Conservation (phyloP, 2,113 vertebrate genomes). For the Percina caprodes region DNA sequence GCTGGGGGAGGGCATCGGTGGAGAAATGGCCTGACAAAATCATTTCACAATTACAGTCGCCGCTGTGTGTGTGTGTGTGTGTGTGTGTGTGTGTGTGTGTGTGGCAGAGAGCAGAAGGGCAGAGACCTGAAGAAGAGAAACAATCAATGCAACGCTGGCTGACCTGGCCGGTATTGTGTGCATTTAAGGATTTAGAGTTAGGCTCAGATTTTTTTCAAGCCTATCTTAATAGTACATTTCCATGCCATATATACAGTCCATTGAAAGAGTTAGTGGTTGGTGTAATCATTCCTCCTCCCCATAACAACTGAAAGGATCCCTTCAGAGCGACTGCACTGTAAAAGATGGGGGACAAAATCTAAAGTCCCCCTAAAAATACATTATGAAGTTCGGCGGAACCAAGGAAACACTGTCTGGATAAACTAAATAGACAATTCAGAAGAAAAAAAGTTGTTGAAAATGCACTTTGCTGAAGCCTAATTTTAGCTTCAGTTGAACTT, state of each 20-base stretch:
- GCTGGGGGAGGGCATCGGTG: background rate
- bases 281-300: background rate
- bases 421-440: too few species aligned
- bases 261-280: background rate
- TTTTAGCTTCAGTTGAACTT: too few species aligned
- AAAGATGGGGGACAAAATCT: background rate
- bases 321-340: background rate
- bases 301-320: background rate
- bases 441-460: too few species aligned
- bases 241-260: background rate
- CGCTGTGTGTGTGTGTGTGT: background rate
- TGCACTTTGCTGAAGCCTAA: too few species aligned
- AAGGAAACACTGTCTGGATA: too few species aligned
- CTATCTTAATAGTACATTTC: background rate
- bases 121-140: background rate
- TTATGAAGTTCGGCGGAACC: background rate
- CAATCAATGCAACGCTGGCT: background rate
- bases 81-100: conserved; percentile 10
- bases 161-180: background rate
- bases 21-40: conserved; percentile 41
- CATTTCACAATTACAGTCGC: conserved; percentile 39
- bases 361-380: too few species aligned
- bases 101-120: background rate
- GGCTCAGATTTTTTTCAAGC: background rate
- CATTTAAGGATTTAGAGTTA: background rate